phyloP scores from a whole-genome alignment of 2,113 vertebrate species.

The Corythornis cristatus region DNA sequence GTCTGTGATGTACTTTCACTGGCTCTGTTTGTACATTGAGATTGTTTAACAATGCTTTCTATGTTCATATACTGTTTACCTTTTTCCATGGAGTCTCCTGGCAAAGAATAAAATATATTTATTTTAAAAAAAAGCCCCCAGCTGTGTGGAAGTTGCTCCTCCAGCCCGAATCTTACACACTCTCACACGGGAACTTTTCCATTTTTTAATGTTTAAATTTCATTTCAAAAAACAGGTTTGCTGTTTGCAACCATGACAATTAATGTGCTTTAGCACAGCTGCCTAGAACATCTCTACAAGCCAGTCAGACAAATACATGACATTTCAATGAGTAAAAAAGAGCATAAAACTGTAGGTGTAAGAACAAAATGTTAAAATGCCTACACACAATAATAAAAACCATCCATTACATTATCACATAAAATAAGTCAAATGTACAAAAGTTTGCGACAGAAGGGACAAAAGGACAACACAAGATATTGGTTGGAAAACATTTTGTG shows the following conservation, averaged over 20 bases:
- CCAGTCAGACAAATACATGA: constrained; percentile 92
- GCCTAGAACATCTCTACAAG: constrained; percentile 96
- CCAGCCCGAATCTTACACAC: not conserved
- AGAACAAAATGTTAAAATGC: constrained; percentile 99
- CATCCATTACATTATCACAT: constrained; percentile 92
- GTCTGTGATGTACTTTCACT: constrained; percentile 87
- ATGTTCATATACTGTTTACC: constrained; percentile 97
- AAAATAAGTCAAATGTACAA: constrained; percentile 98
- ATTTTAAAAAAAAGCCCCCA: constrained; percentile 84
- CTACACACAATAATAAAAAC: constrained; percentile 96
- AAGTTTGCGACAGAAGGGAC: constrained; percentile 90
- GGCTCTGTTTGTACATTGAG: constrained; percentile 94
- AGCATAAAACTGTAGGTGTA: constrained; percentile 93
- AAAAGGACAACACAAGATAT: constrained; percentile 82
- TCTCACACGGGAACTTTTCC: constrained; percentile 51
- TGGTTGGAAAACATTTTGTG: constrained; percentile 77
- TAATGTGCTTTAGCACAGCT: constrained; percentile 93
- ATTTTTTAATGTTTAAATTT: constrained; percentile 96
- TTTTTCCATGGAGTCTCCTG: constrained; percentile 97
- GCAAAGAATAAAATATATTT: constrained; percentile 99
- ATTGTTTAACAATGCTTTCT: constrained; percentile 96
- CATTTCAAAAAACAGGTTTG: constrained; percentile 96
- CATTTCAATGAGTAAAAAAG: constrained; percentile 96
- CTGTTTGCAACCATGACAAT: constrained; percentile 88
- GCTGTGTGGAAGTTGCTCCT: constrained; percentile 50